phyloP scores from a whole-genome alignment of 2,888 invertebrate genomes.

The Noctua comes region DNA sequence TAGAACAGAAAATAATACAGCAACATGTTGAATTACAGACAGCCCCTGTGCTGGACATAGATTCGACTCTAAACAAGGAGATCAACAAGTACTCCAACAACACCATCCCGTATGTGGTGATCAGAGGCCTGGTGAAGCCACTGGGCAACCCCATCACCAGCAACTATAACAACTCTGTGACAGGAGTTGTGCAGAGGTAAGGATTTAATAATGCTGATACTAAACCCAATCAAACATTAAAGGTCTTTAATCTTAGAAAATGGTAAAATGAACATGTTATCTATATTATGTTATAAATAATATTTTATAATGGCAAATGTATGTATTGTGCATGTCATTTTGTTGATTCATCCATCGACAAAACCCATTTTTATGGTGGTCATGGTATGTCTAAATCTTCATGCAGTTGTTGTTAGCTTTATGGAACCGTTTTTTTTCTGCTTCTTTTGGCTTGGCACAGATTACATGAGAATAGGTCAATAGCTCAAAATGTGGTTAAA shows the following conservation, averaged over 20 bases:
- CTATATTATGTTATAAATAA: too few relatives aligned
- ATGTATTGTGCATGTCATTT: too few relatives aligned
- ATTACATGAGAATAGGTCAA: neutral
- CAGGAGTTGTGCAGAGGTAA: constrained; percentile 94
- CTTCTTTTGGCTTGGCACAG: neutral
- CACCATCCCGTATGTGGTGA: constrained; percentile 93
- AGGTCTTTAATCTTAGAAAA: too few relatives aligned
- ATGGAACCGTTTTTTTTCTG: neutral
- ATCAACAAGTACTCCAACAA: constrained; percentile 91
- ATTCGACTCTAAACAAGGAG: constrained; percentile 91
- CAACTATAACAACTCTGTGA: constrained; percentile 93
- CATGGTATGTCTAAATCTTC: too few relatives aligned
- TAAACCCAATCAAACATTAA: too few relatives aligned
- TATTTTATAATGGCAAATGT: too few relatives aligned
- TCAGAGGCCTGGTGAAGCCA: constrained; percentile 94
- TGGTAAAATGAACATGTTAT: too few relatives aligned
- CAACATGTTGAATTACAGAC: constrained; percentile 84
- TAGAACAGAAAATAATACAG: neutral
- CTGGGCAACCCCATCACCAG: constrained; percentile 94
- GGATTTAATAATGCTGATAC: neutral
- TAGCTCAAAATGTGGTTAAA: neutral
- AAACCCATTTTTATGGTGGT: too few relatives aligned
- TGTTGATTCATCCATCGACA: too few relatives aligned
- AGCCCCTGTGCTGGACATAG: constrained; percentile 93
- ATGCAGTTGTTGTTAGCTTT: too few relatives aligned